phyloP scores from a whole-genome alignment of 2,888 invertebrate species.

The Torymus texanus region DNA sequence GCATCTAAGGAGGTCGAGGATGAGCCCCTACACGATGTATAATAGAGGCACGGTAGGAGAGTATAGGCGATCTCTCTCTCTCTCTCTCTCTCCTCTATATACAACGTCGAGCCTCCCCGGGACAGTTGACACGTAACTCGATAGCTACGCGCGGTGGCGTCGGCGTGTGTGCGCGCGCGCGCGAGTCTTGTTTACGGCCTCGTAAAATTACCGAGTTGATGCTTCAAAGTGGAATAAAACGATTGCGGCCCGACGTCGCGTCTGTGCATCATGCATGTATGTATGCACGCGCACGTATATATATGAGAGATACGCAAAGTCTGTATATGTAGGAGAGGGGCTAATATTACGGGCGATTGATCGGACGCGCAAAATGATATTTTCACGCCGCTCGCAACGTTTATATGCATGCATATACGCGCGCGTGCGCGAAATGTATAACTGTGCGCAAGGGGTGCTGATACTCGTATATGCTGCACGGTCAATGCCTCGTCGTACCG shows the following conservation, averaged over 20 bases:
- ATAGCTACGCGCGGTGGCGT: constrained; percentile 60
- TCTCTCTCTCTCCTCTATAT: too few relatives aligned
- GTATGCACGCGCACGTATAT: constrained; percentile 14
- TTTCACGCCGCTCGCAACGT: constrained; percentile 44
- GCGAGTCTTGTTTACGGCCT: constrained; percentile 70
- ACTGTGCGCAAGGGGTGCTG: background rate
- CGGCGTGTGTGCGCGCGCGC: constrained; percentile 61
- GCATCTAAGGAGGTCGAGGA: background rate
- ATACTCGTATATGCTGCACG: background rate
- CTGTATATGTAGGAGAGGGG: background rate
- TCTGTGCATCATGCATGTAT: constrained; percentile 7
- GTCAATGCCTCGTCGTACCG: constrained; percentile 34
- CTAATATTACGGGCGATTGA: constrained; percentile 53
- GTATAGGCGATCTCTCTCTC: too few relatives aligned
- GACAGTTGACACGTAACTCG: constrained; percentile 72
- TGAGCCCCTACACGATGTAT: constrained; percentile 18
- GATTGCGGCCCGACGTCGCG: constrained; percentile 61
- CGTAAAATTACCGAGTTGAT: constrained; percentile 74
- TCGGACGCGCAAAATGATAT: constrained; percentile 48
- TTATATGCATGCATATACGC: constrained; percentile 12
- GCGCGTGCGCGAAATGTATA: background rate
- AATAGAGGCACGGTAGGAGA: constrained; percentile 35
- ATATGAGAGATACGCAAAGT: background rate
- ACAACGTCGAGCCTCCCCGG: constrained; percentile 19
- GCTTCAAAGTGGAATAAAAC: constrained; percentile 71